A percentile compares a stretch with the other conserved stretches of the same genome.
Conservation (phyloP, 2,113 vertebrate species). For the Lynx canadensis region DNA sequence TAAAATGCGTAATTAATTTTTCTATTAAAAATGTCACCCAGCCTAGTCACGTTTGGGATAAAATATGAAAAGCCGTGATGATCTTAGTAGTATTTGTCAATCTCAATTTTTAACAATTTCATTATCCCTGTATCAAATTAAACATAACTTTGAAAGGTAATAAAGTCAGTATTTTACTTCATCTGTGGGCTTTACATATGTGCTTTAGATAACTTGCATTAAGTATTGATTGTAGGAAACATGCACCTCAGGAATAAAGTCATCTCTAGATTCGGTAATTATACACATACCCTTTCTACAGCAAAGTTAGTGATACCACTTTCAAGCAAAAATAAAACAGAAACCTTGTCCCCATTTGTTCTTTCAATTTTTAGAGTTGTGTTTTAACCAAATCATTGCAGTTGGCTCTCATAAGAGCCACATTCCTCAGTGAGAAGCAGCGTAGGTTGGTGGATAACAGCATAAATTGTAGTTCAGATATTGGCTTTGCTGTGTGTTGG, state of each 20-base stretch:
- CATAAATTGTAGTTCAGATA: not conserved
- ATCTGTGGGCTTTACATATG: not conserved
- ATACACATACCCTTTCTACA: not conserved
- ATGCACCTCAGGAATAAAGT: not conserved
- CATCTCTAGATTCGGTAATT: not conserved
- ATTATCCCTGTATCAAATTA: not conserved
- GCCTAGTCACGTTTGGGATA: not conserved
- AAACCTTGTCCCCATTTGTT: not conserved
- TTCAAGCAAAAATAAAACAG: conserved; percentile 18
- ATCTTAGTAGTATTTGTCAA: not conserved
- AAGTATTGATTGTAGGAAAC: not conserved
- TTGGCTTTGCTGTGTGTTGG: not conserved
- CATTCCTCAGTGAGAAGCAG: not conserved
- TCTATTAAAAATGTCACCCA: not conserved
- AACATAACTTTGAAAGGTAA: not conserved
- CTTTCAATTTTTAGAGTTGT: not conserved
- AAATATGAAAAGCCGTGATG: conserved; percentile 1
- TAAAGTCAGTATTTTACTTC: not conserved
- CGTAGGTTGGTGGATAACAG: not conserved
- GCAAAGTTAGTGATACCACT: not conserved
- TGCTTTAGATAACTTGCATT: not conserved
- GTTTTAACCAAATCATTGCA: not conserved
- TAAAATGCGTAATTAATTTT: not conserved
- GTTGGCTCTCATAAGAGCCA: not conserved
- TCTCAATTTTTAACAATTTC: not conserved